Evolutionary conservation across 1,140 invertebrate species (phyloP).

Genomic region (Zophobas atratus): DNA sequence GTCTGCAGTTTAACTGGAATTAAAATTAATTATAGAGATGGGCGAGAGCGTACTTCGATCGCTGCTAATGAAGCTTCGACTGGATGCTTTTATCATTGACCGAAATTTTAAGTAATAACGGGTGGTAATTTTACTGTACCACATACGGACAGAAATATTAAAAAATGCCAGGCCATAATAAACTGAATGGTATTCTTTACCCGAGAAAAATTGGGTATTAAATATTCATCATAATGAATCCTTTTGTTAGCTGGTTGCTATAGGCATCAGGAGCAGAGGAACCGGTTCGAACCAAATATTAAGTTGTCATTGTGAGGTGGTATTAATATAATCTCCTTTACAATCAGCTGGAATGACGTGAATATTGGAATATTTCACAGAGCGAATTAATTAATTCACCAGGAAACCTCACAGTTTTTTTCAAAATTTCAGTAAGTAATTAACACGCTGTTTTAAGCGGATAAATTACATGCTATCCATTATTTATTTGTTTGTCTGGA

Average conservation of each 20-base stretch:
- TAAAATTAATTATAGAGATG: constrained; percentile 34
- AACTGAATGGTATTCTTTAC: constrained; percentile 1
- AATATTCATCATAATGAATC: constrained; percentile 29
- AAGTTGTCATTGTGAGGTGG: constrained; percentile 27
- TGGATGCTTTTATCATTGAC: background rate
- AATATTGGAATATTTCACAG: constrained; percentile 24
- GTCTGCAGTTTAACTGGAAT: constrained; percentile 26
- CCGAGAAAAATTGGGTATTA: constrained; percentile 26
- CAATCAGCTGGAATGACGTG: constrained; percentile 18
- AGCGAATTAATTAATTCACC: constrained; percentile 14
- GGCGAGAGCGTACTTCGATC: constrained; percentile 19
- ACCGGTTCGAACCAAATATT: constrained; percentile 33
- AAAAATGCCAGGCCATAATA: constrained; percentile 20
- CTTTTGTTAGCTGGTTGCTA: constrained; percentile 23
- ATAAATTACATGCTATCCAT: too few relatives aligned
- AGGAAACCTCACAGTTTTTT: constrained; percentile 10
- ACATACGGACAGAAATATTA: constrained; percentile 16
- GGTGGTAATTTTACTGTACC: background rate
- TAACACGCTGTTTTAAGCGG: too few relatives aligned
- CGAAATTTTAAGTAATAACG: constrained; percentile 17
- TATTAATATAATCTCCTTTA: constrained; percentile 34
- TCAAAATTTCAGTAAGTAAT: too few relatives aligned
- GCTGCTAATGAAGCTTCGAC: constrained; percentile 24
- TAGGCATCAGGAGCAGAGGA: constrained; percentile 19
- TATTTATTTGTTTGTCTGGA: too few relatives aligned